Percentiles rank a stretch among this genome's conserved stretches.
phyloP scores from a whole-genome alignment of 2,888 invertebrate genomes.

The Lasioglossum malachurum region DNA sequence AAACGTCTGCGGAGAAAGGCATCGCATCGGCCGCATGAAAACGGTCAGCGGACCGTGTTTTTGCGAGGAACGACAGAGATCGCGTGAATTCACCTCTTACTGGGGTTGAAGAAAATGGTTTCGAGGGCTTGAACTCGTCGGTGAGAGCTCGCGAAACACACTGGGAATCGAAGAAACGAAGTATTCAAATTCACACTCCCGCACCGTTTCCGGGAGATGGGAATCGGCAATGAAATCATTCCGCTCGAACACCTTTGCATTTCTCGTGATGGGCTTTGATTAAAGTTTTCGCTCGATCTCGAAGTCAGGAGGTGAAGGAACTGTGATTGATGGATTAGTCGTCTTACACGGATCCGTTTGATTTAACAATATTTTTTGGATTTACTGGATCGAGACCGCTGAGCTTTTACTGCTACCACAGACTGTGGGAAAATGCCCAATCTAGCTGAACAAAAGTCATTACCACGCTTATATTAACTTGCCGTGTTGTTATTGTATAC shows the following conservation, averaged over 20 bases:
- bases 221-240: background rate
- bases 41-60: background rate
- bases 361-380: background rate
- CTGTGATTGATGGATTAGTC: background rate
- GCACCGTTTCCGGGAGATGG: background rate
- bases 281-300: background rate
- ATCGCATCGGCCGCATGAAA: background rate
- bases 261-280: background rate
- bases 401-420: too few relatives aligned
- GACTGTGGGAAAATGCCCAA: too few relatives aligned
- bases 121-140: background rate
- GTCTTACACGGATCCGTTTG: background rate
- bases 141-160: background rate
- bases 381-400: too few relatives aligned
- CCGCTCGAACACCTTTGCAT: background rate
- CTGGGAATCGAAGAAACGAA: background rate
- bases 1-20: background rate
- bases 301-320: background rate
- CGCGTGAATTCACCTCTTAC: background rate
- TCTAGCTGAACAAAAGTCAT: too few relatives aligned
- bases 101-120: background rate
- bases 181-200: background rate
- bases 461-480: too few relatives aligned
- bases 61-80: background rate
- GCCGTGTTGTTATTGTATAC: too few relatives aligned